A percentile compares a stretch with the other conserved stretches of the same genome.
Evolutionary conservation across 2,888 invertebrate species (phyloP).

Genomic region (Aphrophora alni): DNA sequence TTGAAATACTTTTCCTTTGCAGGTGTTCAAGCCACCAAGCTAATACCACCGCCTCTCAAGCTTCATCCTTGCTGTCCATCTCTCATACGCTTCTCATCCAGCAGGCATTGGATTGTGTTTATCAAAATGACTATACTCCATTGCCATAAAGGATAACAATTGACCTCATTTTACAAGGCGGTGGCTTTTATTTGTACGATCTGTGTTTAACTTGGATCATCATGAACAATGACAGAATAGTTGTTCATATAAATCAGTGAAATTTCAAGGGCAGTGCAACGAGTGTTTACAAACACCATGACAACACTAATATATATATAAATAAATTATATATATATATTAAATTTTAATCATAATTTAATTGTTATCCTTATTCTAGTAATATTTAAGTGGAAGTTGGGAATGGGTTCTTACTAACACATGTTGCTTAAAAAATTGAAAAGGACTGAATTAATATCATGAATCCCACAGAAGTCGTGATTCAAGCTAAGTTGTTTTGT

Average conservation of each 20-base stretch:
- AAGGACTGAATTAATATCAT: slow-evolving; percentile 14
- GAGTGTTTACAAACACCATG: slow-evolving; percentile 38
- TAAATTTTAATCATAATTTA: slow-evolving; percentile 37
- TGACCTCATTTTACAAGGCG: background rate
- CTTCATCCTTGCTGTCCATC: background rate
- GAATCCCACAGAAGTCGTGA: background rate
- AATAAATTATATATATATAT: slow-evolving; percentile 7
- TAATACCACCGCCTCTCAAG: background rate
- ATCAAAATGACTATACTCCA: slow-evolving; percentile 40
- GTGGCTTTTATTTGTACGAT: background rate
- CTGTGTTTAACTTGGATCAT: slow-evolving; percentile 7
- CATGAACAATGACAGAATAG: background rate
- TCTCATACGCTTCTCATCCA: slow-evolving; percentile 46
- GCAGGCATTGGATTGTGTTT: slow-evolving; percentile 48
- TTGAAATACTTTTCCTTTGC: background rate
- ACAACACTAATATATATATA: slow-evolving; percentile 32
- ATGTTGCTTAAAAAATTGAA: slow-evolving; percentile 31
- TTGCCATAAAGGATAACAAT: background rate
- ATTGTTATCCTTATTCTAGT: slow-evolving; percentile 41
- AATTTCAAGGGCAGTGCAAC: slow-evolving; percentile 29
- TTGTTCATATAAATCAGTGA: slow-evolving; percentile 11
- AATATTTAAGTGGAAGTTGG: slow-evolving; percentile 42
- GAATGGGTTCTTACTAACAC: slow-evolving; percentile 42
- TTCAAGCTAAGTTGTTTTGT: background rate
- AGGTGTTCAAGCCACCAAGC: background rate